These are phyloP conservation scores for Poecilia velifera DNA, from an alignment of 2,797 vertebrate species.

Conservation along the genomic window DNA sequence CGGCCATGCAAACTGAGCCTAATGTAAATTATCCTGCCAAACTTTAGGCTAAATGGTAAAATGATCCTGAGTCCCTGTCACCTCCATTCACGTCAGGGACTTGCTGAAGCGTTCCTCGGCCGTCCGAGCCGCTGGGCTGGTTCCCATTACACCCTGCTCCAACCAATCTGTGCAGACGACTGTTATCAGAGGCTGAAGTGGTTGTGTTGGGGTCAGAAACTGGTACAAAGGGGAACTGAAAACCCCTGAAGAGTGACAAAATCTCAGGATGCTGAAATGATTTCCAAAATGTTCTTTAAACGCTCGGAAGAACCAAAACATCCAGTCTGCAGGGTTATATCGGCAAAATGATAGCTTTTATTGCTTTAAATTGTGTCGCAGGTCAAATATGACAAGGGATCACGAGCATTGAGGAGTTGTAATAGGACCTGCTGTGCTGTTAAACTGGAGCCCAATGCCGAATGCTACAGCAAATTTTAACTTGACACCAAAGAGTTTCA, in stretches of 20 bases:
- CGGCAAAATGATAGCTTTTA: slow-evolving; percentile 4
- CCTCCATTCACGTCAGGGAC: slow-evolving; percentile 78
- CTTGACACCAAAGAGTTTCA: slow-evolving; percentile 37
- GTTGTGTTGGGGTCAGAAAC: slow-evolving; percentile 32
- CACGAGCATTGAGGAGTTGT: background rate
- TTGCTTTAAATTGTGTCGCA: slow-evolving; percentile 11
- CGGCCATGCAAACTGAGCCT: slow-evolving; percentile 65
- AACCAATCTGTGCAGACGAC: slow-evolving; percentile 65
- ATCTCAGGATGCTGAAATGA: slow-evolving; percentile 3
- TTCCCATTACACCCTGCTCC: slow-evolving; percentile 74
- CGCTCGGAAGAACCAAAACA: slow-evolving; percentile 1
- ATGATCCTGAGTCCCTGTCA: slow-evolving; percentile 80
- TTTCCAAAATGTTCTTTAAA: slow-evolving; percentile 16
- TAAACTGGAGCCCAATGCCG: slow-evolving; percentile 56
- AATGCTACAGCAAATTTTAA: slow-evolving; percentile 56
- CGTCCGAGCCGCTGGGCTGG: slow-evolving; percentile 67
- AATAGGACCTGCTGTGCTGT: slow-evolving; percentile 26
- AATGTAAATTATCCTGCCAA: slow-evolving; percentile 78
- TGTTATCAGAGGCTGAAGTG: slow-evolving; percentile 46
- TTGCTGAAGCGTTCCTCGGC: slow-evolving; percentile 69
- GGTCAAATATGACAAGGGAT: slow-evolving; percentile 19
- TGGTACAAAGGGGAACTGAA: slow-evolving; percentile 12
- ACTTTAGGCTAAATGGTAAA: slow-evolving; percentile 78
- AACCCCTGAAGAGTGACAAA: slow-evolving; percentile 15
- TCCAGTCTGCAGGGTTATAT: background rate